Base-by-base conservation (phyloP, 1,140 invertebrate species). In the Leptopilina clavipes region DNA sequence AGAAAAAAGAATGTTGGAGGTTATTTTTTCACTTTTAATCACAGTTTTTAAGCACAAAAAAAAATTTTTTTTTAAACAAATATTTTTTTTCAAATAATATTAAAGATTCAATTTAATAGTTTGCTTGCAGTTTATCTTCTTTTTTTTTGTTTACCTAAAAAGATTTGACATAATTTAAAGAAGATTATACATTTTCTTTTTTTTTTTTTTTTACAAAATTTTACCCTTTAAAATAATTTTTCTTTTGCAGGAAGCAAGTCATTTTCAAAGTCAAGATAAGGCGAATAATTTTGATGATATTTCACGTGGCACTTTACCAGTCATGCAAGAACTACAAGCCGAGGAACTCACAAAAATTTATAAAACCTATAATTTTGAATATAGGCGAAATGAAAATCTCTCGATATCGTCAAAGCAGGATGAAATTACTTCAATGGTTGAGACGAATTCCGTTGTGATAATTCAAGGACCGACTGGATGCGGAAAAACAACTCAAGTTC, bases 381-480 rank as follows among this genome's bases (percentile, higher is more conserved):
- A 87, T 77, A 78, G 78, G 3, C 73, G 78, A 8, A 83, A 86
- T 17, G 31, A 45, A 11, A 76, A 79, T 74, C 77, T 89, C 54
- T 77, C 84, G 5, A 84, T 59, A 75, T 18, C 45, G 72, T 8
- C 19, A 8, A 73, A 52, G 70, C 81, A 56, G 73, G 85, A 90
- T 40, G 78, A 93, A 86, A 93, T 95, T 73, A 76, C 96, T 0
- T 83, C 91, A 8, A 93, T 92, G 65, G 92, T 97, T 14, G 85
- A 92, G 43, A 91, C 92, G 1, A 93, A 95, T 89, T 91, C 93
- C 83, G 92, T 96, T 3, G 89, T 95, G 1, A 93, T 99, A 12
- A 95, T 99, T 77, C 94, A 97, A 89, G 98, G 98, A 22, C 94
- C 94, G 74, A 98, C 97, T 3, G 97, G 97, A 5, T 93, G 92